phyloP scores from a whole-genome alignment of 37 sponge, comb jelly and placozoan species.

The Axinella damicornis region DNA sequence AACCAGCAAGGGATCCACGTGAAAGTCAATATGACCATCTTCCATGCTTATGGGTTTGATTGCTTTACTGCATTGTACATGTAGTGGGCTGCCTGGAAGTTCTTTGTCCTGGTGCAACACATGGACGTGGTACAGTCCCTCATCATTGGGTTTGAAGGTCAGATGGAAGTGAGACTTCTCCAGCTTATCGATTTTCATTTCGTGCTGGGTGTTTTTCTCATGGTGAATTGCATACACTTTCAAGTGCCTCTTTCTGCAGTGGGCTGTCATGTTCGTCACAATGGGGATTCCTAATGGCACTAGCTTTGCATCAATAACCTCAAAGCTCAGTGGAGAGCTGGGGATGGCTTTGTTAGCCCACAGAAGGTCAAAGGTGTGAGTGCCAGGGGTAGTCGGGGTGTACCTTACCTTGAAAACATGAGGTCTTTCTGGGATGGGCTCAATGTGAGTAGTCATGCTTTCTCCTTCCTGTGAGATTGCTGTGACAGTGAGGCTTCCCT shows the following conservation, averaged over 20 bases:
- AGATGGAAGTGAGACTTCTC: constrained; percentile 41
- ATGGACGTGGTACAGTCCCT: constrained; percentile 65
- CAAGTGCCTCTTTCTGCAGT: constrained; percentile 53
- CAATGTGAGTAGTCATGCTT: background rate
- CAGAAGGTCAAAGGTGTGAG: constrained; percentile 41
- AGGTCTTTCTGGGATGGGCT: background rate
- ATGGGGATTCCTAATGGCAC: constrained; percentile 43
- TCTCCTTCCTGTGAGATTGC: constrained; percentile 4
- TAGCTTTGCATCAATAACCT: constrained; percentile 14
- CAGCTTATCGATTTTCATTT: constrained; percentile 73
- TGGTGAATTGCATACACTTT: constrained; percentile 36
- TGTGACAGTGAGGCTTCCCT: constrained; percentile 60
- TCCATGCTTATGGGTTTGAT: constrained; percentile 7
- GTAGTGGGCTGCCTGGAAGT: constrained; percentile 59
- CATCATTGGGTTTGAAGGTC: constrained; percentile 45
- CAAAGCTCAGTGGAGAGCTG: constrained; percentile 47
- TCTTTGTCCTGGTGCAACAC: constrained; percentile 12
- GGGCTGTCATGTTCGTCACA: constrained; percentile 33
- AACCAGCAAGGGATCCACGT: constrained; percentile 11
- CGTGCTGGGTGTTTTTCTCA: constrained; percentile 3
- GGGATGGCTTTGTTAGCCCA: constrained; percentile 67
- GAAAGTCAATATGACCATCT: background rate
- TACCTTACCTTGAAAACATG: constrained; percentile 54
- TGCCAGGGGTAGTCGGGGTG: constrained; percentile 53
- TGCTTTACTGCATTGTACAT: constrained; percentile 2